phyloP scores from a whole-genome alignment of 1,140 invertebrate species.

The Thaumetopoea pityocampa region DNA sequence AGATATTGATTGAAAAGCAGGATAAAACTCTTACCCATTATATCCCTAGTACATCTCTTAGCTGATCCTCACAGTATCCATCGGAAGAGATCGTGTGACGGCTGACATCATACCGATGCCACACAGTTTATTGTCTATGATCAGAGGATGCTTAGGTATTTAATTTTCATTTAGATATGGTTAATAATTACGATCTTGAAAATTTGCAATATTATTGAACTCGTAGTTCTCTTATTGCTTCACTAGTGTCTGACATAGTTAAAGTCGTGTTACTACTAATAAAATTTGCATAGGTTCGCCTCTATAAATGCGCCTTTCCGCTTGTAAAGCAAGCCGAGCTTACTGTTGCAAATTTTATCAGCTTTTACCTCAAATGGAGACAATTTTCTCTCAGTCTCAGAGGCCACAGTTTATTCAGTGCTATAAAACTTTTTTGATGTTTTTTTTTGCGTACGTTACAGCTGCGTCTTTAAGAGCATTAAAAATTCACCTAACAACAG shows the following conservation, averaged over 20 bases:
- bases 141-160: too few relatives aligned
- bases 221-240: not conserved
- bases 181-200: not conserved
- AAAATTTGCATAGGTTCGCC: slow-evolving; percentile 19
- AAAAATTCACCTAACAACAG: too few relatives aligned
- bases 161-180: not conserved
- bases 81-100: too few relatives aligned
- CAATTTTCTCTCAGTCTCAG: slow-evolving; percentile 8
- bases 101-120: too few relatives aligned
- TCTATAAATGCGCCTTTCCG: slow-evolving; percentile 1
- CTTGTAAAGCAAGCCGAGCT: slow-evolving; percentile 5
- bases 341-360: slow-evolving; percentile 17
- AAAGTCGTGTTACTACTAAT: slow-evolving; percentile 9
- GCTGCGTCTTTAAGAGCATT: too few relatives aligned
- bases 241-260: not conserved
- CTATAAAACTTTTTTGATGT: slow-evolving; percentile 9
- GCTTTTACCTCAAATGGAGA: slow-evolving; percentile 5
- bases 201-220: not conserved
- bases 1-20: too few relatives aligned
- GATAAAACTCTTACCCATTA: too few relatives aligned
- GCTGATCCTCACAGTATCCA: too few relatives aligned
- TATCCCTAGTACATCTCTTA: too few relatives aligned
- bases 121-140: too few relatives aligned
- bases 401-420: slow-evolving; percentile 1
- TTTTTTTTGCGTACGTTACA: not conserved